A percentile compares a stretch with the other conserved stretches of the same genome.
These are phyloP conservation scores for Pitangus sulphuratus DNA, from an alignment of 2,797 vertebrate species.

Conservation along the genomic window DNA sequence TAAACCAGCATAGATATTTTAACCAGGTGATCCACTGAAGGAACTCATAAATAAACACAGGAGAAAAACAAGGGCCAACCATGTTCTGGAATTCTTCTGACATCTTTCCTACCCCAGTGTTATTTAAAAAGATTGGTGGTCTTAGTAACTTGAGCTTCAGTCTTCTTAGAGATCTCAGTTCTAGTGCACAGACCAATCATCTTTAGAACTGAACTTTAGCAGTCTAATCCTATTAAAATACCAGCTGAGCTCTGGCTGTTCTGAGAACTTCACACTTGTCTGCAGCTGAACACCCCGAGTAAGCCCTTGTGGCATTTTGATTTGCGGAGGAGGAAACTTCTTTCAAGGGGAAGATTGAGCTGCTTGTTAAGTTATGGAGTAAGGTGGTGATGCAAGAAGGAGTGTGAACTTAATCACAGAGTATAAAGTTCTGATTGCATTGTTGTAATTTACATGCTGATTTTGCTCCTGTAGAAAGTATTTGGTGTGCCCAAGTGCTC, in stretches of 20 bases:
- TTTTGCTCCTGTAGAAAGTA: background rate
- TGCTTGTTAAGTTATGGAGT: background rate
- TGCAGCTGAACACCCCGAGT: background rate
- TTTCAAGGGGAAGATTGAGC: background rate
- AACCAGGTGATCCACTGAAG: background rate
- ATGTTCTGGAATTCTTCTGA: background rate
- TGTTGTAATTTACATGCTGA: background rate
- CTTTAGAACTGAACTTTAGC: background rate
- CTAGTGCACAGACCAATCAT: background rate
- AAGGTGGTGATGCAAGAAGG: background rate
- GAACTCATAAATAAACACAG: background rate
- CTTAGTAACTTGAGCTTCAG: background rate
- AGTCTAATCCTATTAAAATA: background rate
- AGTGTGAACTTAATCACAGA: background rate
- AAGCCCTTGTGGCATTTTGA: background rate
- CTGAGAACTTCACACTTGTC: background rate
- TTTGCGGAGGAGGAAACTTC: background rate
- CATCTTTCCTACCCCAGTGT: background rate
- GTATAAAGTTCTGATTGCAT: background rate
- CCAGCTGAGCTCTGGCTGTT: background rate
- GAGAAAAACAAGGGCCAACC: background rate
- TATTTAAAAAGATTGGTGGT: background rate
- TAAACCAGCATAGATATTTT: background rate
- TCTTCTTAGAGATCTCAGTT: background rate
- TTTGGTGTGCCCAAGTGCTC: background rate